Evolutionary conservation across 2,888 invertebrate genomes (phyloP), one percentile per base, ranked within the genome.

Genomic region (Leptinotarsa juncta): DNA sequence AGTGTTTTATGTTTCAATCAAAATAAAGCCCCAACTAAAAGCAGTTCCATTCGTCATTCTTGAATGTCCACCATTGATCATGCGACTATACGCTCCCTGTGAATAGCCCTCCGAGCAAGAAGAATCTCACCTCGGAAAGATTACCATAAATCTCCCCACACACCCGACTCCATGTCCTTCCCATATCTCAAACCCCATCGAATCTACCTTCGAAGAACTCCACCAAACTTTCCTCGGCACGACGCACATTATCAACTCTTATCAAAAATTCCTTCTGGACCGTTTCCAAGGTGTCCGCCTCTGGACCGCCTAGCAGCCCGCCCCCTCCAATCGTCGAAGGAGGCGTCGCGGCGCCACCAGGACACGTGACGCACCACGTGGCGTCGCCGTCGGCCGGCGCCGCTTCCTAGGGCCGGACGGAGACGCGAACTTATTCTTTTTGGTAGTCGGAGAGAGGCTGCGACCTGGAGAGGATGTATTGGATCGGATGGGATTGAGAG

Each of bases 361-460:
- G 81, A 77, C 87, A 86, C 86, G 86, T 86, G 86, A 86, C 83
- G 82, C 77, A 72, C 83, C 84, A 85, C 85, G 85, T 84, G 84
- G 83, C 82, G 81, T 75, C 81, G 82, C 81, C 83, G 79, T 75
- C 77, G 74, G 72, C 78, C 77, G 68, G 16, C n/a, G 69, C 42
- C 69, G 57, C 69, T 32, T 57, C 69, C 69, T 69, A 42, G 69
- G 69, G 62, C 62, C 42, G 62, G 62, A 26, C 69, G 69, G 57
- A 18, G 69, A 57, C 18, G 69, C 57, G 18, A 20, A 48, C 18
- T 42, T 42, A 12, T 32, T 62, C 62, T 62, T 62, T n/a, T 57
- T 48, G 42, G 69, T 57, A 69, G 57, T 48, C 67, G 67, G 51
- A 23, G 67, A 26, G 67, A 67, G 51, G 67, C 12, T 48, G 50